Percentiles rank a stretch among this genome's conserved stretches.
phyloP scores from a whole-genome alignment of 53 echinoderm and acorn worm species.

The Zoroaster sp. region DNA sequence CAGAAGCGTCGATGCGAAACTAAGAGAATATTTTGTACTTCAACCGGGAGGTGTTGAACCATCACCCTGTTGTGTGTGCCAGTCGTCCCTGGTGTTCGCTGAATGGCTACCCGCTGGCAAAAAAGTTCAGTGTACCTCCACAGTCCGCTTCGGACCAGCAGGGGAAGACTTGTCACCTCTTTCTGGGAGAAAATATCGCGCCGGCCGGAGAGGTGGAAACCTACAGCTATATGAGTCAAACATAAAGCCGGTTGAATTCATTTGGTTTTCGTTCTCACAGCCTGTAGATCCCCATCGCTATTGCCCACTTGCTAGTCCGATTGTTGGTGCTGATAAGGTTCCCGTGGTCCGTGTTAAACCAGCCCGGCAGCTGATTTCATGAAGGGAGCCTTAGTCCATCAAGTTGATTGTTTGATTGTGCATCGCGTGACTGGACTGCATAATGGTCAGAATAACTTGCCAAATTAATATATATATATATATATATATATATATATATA shows the following conservation, averaged over 20 bases:
- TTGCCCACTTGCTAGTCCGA: not conserved
- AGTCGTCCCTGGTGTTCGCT: not conserved
- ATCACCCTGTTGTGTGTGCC: not conserved
- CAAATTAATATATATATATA: not conserved
- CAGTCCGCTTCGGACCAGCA: not conserved
- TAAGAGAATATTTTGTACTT: too few species aligned
- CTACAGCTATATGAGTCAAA: too few species aligned
- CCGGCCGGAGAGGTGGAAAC: not conserved
- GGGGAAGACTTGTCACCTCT: not conserved
- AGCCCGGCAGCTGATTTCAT: not conserved
- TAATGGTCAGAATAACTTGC: not conserved
- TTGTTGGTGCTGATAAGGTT: not conserved
- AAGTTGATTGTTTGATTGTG: not conserved
- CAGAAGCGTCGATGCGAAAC: too few species aligned
- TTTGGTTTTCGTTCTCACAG: not conserved
- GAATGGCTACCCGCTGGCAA: not conserved
- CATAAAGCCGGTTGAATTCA: too few species aligned
- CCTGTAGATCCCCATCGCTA: not conserved
- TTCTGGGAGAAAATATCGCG: constrained; percentile 4
- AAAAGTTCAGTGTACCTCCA: not conserved
- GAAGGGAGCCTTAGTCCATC: not conserved
- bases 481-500: not conserved
- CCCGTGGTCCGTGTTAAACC: not conserved
- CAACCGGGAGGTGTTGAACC: not conserved
- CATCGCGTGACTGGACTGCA: not conserved